These are phyloP conservation scores for Lamellibrachia luymesi DNA, from an alignment of 1,140 invertebrate species.

Conservation along the genomic window DNA sequence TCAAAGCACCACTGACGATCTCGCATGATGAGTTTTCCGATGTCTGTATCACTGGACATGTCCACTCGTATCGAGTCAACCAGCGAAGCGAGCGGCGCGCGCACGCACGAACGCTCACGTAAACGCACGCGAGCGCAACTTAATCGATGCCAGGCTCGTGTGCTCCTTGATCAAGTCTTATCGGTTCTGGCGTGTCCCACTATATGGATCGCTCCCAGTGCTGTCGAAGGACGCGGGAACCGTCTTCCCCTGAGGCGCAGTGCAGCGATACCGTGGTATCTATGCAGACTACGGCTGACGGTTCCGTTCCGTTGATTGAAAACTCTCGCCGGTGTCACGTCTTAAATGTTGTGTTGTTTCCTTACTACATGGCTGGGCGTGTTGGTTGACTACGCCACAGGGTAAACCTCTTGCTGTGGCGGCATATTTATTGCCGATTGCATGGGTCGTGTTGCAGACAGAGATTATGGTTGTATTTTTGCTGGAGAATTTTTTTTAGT, in stretches of 20 bases:
- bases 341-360: background rate
- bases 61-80: background rate
- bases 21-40: background rate
- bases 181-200: background rate
- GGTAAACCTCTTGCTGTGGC: background rate
- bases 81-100: background rate
- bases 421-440: background rate
- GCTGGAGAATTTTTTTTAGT: background rate
- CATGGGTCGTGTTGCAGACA: background rate
- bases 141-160: background rate
- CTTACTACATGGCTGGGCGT: background rate
- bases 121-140: background rate
- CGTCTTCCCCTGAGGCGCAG: background rate
- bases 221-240: background rate
- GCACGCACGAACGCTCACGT: background rate
- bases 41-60: background rate
- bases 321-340: background rate
- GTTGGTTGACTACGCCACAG: background rate
- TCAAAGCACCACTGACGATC: background rate
- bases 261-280: background rate
- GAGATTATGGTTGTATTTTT: background rate
- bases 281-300: background rate
- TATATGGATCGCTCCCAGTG: background rate
- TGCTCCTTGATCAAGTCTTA: background rate
- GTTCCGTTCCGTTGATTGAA: background rate